phyloP scores from a whole-genome alignment of 2,113 vertebrate genomes.

The Albula goreensis region DNA sequence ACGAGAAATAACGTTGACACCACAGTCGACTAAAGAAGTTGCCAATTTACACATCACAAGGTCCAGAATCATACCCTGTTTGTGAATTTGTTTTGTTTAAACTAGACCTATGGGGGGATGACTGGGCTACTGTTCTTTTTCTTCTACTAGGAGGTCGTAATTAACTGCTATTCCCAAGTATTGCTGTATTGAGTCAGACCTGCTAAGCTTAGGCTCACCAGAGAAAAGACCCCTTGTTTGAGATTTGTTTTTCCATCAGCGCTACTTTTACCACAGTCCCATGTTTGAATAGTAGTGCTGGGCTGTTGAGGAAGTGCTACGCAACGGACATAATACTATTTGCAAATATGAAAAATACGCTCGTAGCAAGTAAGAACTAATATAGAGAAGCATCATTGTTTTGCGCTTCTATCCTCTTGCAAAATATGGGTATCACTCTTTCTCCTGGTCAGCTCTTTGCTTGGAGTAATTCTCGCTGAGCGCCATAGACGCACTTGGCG shows the following conservation, averaged over 20 bases:
- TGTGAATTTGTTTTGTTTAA: not conserved
- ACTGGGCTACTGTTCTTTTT: not conserved
- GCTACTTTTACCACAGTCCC: not conserved
- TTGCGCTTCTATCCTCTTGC: not conserved
- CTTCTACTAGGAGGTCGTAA: not conserved
- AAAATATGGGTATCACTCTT: not conserved
- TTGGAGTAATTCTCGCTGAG: not conserved
- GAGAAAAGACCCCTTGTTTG: slow-evolving; percentile 16
- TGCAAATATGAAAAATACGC: slow-evolving; percentile 23
- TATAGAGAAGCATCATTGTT: not conserved
- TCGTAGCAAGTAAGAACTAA: not conserved
- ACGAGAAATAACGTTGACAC: too few species aligned
- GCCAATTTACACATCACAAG: not conserved
- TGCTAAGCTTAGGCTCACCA: not conserved
- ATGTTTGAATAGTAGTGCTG: not conserved
- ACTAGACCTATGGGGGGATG: not conserved
- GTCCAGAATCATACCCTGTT: not conserved
- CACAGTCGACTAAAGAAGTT: not conserved
- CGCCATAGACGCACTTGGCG: not conserved
- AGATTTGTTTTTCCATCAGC: slow-evolving; percentile 13
- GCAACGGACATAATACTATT: not conserved
- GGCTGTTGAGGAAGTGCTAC: slow-evolving; percentile 24
- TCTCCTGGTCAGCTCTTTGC: not conserved
- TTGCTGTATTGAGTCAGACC: not conserved
- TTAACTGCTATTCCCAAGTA: not conserved